phyloP scores from a whole-genome alignment of 2,113 vertebrate genomes.

The Eurystomus gularis region DNA sequence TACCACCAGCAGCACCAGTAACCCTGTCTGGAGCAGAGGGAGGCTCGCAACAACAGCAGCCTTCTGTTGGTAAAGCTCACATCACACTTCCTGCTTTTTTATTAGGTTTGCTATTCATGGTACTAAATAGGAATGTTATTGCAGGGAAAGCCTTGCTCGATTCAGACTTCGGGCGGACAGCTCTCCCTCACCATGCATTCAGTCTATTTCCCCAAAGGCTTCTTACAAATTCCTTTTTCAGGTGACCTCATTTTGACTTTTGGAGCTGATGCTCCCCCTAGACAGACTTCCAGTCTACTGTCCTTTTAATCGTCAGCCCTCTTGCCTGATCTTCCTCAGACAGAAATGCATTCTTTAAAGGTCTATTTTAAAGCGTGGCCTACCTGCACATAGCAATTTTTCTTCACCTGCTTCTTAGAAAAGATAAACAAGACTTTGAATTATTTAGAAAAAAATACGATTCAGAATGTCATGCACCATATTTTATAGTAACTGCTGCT shows the following conservation, averaged over 20 bases:
- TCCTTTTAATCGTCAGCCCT: not conserved
- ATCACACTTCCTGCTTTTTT: not conserved
- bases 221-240: not conserved
- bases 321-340: not conserved
- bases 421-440: not conserved
- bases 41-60: not conserved
- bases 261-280: not conserved
- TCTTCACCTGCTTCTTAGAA: not conserved
- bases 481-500: not conserved
- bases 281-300: not conserved
- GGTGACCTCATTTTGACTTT: not conserved
- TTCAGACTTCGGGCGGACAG: not conserved
- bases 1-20: not conserved
- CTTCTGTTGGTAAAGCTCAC: not conserved
- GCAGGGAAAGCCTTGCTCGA: not conserved
- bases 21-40: not conserved
- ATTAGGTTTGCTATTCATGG: not conserved
- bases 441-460: not conserved
- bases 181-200: accelerated
- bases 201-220: not conserved
- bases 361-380: accelerated
- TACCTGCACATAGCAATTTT: not conserved
- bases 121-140: accelerated
- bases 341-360: accelerated
- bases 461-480: not conserved